A percentile compares a stretch with the other conserved stretches of the same genome.
These are phyloP conservation scores for Dasypogon diadema DNA, from an alignment of 2,888 invertebrate species.

Conservation along the genomic window DNA sequence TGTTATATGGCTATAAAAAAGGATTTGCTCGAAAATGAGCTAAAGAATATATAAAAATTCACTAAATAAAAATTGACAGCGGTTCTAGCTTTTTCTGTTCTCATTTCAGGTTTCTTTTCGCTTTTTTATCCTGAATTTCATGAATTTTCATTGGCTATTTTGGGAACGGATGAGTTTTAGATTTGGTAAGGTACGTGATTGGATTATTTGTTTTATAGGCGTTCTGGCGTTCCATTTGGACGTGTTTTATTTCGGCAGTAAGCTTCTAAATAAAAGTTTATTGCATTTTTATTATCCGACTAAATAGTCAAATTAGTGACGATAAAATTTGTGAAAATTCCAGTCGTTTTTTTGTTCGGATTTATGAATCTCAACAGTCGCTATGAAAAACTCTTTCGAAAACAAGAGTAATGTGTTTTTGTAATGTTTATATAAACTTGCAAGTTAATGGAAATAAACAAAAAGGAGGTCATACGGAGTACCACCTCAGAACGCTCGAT, in stretches of 20 bases:
- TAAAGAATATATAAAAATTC: constrained; percentile 47
- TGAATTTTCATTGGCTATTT: constrained; percentile 47
- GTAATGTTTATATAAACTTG: too few species aligned
- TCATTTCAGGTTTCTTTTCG: constrained; percentile 15
- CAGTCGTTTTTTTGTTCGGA: too few species aligned
- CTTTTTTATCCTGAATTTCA: constrained; percentile 14
- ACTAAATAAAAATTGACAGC: constrained; percentile 47
- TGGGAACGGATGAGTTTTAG: constrained; percentile 42
- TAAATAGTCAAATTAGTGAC: neutral
- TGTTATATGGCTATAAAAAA: constrained; percentile 41
- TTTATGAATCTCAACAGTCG: too few species aligned
- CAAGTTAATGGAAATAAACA: too few species aligned
- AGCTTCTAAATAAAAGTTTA: constrained; percentile 18
- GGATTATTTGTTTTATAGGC: constrained; percentile 32
- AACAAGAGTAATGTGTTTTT: too few species aligned
- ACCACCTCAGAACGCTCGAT: too few species aligned
- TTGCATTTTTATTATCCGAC: constrained; percentile 17
- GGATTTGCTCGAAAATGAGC: constrained; percentile 42
- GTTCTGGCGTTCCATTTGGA: neutral
- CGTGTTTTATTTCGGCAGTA: constrained; percentile 3
- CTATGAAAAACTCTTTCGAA: too few species aligned
- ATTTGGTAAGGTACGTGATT: constrained; percentile 43
- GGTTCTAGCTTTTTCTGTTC: constrained; percentile 34
- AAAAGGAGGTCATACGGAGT: too few species aligned
- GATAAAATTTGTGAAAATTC: neutral